A percentile compares a stretch with the other conserved stretches of the same genome.
These are phyloP conservation scores for Xiphorhynchus erythropygius DNA, from an alignment of 2,797 vertebrate genomes.

Conservation along the genomic window DNA sequence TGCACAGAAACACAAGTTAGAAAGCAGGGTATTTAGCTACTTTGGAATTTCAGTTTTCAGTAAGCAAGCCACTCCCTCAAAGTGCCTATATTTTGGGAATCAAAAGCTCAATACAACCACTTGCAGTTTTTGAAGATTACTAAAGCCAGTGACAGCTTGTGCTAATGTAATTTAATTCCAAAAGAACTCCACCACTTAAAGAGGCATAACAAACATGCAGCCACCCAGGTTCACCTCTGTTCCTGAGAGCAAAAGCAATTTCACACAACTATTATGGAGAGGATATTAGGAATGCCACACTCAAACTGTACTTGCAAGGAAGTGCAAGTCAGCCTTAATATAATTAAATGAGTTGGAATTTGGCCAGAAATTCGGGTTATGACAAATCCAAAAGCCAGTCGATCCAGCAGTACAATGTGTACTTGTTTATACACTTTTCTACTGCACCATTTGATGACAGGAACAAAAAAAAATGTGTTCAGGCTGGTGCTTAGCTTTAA, in stretches of 20 bases:
- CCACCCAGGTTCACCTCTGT: neutral
- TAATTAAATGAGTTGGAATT: constrained; percentile 26
- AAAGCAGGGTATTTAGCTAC: neutral
- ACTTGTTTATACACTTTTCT: constrained; percentile 34
- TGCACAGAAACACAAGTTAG: neutral
- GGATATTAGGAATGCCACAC: neutral
- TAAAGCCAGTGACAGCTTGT: neutral
- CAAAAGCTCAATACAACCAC: neutral
- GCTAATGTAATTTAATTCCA: neutral
- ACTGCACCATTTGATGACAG: neutral
- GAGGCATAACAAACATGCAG: neutral
- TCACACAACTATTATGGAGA: neutral
- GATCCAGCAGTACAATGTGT: constrained; percentile 34
- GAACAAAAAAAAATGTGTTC: neutral
- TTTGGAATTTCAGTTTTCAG: neutral
- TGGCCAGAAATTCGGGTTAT: constrained; percentile 36
- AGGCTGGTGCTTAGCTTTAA: neutral
- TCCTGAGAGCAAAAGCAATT: neutral
- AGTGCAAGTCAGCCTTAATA: constrained; percentile 13
- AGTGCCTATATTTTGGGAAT: neutral
- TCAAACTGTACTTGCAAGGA: constrained; percentile 10
- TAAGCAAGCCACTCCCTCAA: neutral
- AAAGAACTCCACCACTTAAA: neutral
- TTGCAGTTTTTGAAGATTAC: neutral
- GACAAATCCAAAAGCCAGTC: constrained; percentile 32